Percentiles rank a stretch among this genome's conserved stretches.
Evolutionary conservation across 2,797 vertebrate species (phyloP).

Genomic region (Sebastes iracundus): DNA sequence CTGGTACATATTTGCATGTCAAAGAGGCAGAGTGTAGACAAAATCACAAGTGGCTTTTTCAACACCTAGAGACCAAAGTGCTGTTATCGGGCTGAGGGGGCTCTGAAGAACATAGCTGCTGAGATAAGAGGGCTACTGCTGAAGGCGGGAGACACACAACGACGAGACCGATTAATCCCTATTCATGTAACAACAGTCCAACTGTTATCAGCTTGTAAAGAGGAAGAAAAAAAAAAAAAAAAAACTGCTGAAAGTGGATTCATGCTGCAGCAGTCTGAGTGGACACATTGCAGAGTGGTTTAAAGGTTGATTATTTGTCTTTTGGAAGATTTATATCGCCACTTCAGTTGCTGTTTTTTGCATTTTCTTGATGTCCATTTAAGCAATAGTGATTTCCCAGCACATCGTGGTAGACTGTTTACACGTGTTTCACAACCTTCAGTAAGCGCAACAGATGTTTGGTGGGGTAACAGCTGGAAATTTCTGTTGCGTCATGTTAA

Average conservation of each 20-base stretch:
- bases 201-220: conserved; percentile 58
- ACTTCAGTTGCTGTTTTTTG: background rate
- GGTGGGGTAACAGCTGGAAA: conserved; percentile 31
- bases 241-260: conserved; percentile 22
- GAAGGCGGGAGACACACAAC: conserved; percentile 13
- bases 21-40: conserved; percentile 50
- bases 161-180: conserved; percentile 43
- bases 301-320: background rate
- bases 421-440: background rate
- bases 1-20: conserved; percentile 72
- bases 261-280: background rate
- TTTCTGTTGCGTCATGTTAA: conserved; percentile 12
- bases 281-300: background rate
- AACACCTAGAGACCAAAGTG: conserved; percentile 64
- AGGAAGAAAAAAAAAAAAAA: conserved; percentile 8
- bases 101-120: conserved; percentile 58
- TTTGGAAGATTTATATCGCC: background rate
- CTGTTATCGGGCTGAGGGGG: conserved; percentile 58
- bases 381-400: background rate
- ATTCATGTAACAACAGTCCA: conserved; percentile 8
- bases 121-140: conserved; percentile 71
- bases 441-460: conserved; percentile 46
- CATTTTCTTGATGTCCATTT: background rate
- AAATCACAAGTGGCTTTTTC: conserved; percentile 58
- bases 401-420: background rate